Evolutionary conservation across 2,113 vertebrate species (phyloP).

Genomic region (Synodontis membranacea): DNA sequence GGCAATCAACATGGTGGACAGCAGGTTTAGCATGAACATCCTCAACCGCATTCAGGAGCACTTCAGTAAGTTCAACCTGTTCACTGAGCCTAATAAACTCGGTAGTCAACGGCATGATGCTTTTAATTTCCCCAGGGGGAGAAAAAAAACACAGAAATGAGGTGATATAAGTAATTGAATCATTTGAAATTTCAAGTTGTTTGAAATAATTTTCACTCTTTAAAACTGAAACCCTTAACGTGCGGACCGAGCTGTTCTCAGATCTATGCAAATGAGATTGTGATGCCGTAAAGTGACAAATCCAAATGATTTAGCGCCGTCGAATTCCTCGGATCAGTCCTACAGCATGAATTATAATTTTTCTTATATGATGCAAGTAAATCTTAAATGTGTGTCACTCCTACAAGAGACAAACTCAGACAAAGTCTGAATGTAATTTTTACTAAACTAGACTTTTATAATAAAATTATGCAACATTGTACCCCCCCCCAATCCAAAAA

Average conservation of each 20-base stretch:
- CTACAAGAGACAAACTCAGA: not conserved
- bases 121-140: not conserved
- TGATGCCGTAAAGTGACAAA: not conserved
- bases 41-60: conserved; percentile 94
- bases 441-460: not conserved
- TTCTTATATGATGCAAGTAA: too few relatives aligned
- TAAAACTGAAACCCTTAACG: too few relatives aligned
- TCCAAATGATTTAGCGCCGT: not conserved
- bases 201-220: too few relatives aligned
- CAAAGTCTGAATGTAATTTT: not conserved
- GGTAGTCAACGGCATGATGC: not conserved
- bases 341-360: not conserved
- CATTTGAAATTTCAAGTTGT: too few relatives aligned
- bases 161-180: too few relatives aligned
- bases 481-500: too few relatives aligned
- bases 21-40: conserved; percentile 95
- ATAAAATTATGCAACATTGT: not conserved
- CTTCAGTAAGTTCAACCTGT: conserved; percentile 78
- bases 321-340: not conserved
- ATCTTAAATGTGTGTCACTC: not conserved
- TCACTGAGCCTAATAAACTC: not conserved
- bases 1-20: conserved; percentile 98
- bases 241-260: too few relatives aligned
- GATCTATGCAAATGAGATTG: not conserved
- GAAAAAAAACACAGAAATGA: too few relatives aligned